Base-by-base conservation (phyloP, 2,113 vertebrate species). In the Phaethornis superciliosus region DNA sequence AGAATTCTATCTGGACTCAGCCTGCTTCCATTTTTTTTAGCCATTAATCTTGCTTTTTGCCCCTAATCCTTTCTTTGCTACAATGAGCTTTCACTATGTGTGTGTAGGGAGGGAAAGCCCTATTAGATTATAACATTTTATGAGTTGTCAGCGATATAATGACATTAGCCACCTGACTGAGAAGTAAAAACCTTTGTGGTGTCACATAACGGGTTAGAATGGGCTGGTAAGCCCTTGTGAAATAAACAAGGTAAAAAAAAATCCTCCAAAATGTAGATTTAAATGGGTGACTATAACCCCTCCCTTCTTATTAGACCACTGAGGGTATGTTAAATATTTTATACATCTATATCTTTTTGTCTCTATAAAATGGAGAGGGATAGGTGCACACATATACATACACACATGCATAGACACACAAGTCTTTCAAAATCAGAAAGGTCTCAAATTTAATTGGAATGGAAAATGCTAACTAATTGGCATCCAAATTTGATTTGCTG, bases 381-480 rank as follows among this genome's bases (percentile, higher is more conserved):
- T 94, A 65, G 86, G 72, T 30, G 46, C 71, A 49, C 55, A 12
- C 51, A 24, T 84, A 27, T 35, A 28, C 42, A 65, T 46, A 49
- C 24, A 82, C 67, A 86, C 37, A 71, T 40, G 70, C 91, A 62
- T 67, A 93, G 85, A 82, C 87, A 85, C 40, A 51, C 72, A 94
- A 98, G 95, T 97, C 95, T 97, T 97, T 96, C 97, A 95, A 97
- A 98, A 98, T 97, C 96, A 96, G 97, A 98, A 98, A 97, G 97
- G 98, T 98, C 97, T 98, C 97, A 96, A 96, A 97, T 98, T 98
- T 98, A 98, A 98, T 98, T 97, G 97, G 97, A 98, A 97, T 97
- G 96, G 97, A 98, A 98, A 97, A 98, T 97, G 96, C 97, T 98
- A 98, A 97, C 97, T 98, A 98, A 98, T 98, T 98, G 97, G 97